phyloP scores from a whole-genome alignment of 2,113 vertebrate species.

The Gavialis gangeticus region DNA sequence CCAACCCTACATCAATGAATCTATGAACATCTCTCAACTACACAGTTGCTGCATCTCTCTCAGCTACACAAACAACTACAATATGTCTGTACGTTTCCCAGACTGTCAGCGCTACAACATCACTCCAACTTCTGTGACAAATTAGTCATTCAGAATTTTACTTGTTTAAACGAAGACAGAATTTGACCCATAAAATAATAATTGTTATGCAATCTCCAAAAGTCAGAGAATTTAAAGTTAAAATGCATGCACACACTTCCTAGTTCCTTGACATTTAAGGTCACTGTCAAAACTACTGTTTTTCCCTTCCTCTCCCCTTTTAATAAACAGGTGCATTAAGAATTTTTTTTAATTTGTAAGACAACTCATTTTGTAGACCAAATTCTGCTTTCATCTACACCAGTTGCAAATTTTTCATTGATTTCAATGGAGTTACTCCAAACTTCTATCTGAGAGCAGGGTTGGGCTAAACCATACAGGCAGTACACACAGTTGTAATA shows the following conservation, averaged over 20 bases:
- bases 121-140: not conserved
- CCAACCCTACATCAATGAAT: too few relatives aligned
- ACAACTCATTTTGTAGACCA: not conserved
- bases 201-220: not conserved
- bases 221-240: not conserved
- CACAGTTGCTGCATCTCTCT: too few relatives aligned
- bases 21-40: too few relatives aligned
- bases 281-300: not conserved
- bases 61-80: too few relatives aligned
- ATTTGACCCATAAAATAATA: not conserved
- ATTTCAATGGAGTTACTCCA: not conserved
- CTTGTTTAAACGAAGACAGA: not conserved
- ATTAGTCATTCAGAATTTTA: fast-evolving
- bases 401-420: not conserved
- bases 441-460: not conserved
- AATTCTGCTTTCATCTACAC: not conserved
- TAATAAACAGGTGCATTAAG: not conserved
- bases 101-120: too few relatives aligned
- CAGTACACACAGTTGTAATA: not conserved
- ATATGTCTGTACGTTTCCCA: too few relatives aligned
- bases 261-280: not conserved
- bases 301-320: not conserved
- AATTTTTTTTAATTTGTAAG: not conserved
- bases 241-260: not conserved
- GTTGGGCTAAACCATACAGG: not conserved